Base-by-base conservation (phyloP, 2,113 vertebrate species). In the Peromyscus californicus region DNA sequence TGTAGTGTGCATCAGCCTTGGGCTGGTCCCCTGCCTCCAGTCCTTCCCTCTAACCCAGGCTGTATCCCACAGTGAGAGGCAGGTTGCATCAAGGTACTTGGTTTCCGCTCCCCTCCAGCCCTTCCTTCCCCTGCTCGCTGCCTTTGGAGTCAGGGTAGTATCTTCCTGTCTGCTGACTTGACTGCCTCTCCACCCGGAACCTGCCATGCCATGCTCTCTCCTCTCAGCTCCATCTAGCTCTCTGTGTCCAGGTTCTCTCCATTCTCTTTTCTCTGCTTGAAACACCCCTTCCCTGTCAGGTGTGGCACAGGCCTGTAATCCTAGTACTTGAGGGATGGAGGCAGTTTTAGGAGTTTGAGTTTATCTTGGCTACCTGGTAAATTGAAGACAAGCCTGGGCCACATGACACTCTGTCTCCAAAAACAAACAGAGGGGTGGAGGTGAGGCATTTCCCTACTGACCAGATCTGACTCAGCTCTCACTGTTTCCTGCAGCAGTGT, bases 201-300 rank as follows among this genome's bases (percentile, higher is more conserved):
- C 85, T 0, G 0, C 89, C 15, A 0, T 0, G 0, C 89, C 15
- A 0, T 10, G 39, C 84, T 67, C 51, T 54, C 63, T 36, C 59
- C 45, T n/a, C 39, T 76, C 57, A 15, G 86, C 59, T 29, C 31
- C 8, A 70, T 17, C 1, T 0, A 0, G 24, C 39, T 91, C 39
- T 74, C 11, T 24, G 15, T 19, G 10, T 69, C 65, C 83, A 39
- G 82, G 39, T 72, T 79, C 82, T 65, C 72, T 51, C 67, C 29
- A 33, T 57, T 80, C 59, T 48, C 65, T 76, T 76, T 70, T 17
- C 42, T 95, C 79, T 91, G 59, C 69, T 59, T 31, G 87, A 69
- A 78, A 67, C 51, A 12, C 67, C 26, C 33, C 10, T n/a, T 21
- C 10, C 10, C 17, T 36, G n/a, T 42, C 59, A 84, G 82, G 65